Conservation (phyloP, 2,113 vertebrate species). For the Microcebus murinus region DNA sequence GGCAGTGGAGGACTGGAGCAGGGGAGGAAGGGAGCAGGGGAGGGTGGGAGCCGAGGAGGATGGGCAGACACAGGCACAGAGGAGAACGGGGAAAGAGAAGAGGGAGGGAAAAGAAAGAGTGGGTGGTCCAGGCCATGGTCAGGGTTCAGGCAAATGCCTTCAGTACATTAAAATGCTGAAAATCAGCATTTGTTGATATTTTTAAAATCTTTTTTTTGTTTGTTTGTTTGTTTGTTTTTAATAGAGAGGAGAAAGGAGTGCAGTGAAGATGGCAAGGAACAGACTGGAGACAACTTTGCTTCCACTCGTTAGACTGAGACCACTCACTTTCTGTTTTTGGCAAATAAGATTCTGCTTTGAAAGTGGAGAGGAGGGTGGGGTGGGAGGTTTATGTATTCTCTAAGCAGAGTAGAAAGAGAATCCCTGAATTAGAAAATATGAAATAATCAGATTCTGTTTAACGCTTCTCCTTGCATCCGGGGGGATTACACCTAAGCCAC, state of each 20-base stretch:
- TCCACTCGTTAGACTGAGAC: constrained; percentile 21
- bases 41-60: accelerated
- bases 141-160: accelerated
- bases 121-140: accelerated
- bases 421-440: constrained; percentile 76
- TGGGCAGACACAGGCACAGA: too few species aligned
- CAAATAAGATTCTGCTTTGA: constrained; percentile 18
- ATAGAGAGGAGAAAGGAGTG: background rate
- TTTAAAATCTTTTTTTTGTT: background rate
- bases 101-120: accelerated
- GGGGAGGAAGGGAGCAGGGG: background rate
- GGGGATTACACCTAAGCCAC: constrained; percentile 59
- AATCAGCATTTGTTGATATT: background rate
- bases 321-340: background rate
- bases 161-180: background rate
- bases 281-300: background rate
- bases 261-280: background rate
- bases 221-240: background rate
- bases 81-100: background rate
- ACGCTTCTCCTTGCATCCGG: constrained; percentile 61
- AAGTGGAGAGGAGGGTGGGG: background rate
- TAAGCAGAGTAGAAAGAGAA: constrained; percentile 55
- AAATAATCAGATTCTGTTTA: constrained; percentile 82
- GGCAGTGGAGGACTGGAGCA: too few species aligned
- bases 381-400: constrained; percentile 23